Evolutionary conservation across 2,888 invertebrate genomes (phyloP).

Genomic region (Parochlus steinenii): DNA sequence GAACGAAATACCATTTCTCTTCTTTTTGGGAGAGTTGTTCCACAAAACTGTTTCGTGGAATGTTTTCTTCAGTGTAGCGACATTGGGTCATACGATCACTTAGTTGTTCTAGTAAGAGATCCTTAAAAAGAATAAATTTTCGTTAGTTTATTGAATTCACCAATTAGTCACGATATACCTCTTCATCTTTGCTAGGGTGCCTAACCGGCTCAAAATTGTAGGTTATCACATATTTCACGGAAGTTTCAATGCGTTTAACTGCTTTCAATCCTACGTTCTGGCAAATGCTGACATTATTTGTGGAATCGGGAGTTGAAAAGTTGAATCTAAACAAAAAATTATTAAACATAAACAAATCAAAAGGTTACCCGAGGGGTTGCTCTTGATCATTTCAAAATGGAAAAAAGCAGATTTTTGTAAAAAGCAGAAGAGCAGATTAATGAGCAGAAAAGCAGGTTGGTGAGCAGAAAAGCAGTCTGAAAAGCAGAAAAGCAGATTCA

Average conservation of each 20-base stretch:
- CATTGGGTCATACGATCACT: slow-evolving; percentile 93
- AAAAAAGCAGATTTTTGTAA: too few species aligned
- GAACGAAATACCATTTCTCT: slow-evolving; percentile 68
- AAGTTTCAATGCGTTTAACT: slow-evolving; percentile 66
- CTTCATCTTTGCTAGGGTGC: slow-evolving; percentile 22
- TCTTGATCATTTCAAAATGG: too few species aligned
- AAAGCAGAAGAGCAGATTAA: too few species aligned
- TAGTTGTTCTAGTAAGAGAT: slow-evolving; percentile 40
- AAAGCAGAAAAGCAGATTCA: too few species aligned
- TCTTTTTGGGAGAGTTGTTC: slow-evolving; percentile 49
- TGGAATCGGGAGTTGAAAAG: slow-evolving; percentile 90
- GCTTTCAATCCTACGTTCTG: slow-evolving; percentile 60
- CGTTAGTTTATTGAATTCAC: background rate
- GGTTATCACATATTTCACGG: slow-evolving; percentile 55
- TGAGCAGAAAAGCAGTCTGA: too few species aligned
- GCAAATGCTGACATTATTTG: slow-evolving; percentile 91
- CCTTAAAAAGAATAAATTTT: slow-evolving; percentile 21
- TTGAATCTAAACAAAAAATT: slow-evolving; percentile 46
- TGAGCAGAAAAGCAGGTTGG: too few species aligned
- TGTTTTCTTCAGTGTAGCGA: slow-evolving; percentile 49
- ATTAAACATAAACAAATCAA: too few species aligned
- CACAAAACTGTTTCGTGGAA: slow-evolving; percentile 47
- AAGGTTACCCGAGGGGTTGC: too few species aligned
- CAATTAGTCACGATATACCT: background rate
- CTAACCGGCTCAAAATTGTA: slow-evolving; percentile 28